phyloP scores from a whole-genome alignment of 2,797 vertebrate genomes.

The Siniperca scherzeri region DNA sequence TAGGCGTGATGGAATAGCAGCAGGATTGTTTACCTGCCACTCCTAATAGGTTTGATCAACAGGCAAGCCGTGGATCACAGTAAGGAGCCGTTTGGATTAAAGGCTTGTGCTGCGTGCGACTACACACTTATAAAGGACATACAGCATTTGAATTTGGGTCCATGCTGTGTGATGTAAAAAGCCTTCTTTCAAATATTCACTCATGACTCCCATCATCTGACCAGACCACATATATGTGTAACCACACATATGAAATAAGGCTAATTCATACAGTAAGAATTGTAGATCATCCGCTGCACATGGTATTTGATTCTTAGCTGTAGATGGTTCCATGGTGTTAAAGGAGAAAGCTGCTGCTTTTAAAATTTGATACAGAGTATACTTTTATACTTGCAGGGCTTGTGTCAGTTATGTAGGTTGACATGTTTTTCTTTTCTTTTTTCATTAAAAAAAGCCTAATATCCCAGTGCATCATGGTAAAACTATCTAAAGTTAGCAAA shows the following conservation, averaged over 20 bases:
- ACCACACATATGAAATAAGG: constrained; percentile 4
- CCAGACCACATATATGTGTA: constrained; percentile 11
- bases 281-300: background rate
- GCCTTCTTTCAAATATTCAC: constrained; percentile 34
- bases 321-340: background rate
- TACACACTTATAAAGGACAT: constrained; percentile 40
- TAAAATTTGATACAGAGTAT: background rate
- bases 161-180: constrained; percentile 37
- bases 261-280: background rate
- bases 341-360: background rate
- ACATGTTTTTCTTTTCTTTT: background rate
- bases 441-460: background rate
- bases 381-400: background rate
- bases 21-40: constrained; percentile 51
- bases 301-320: background rate
- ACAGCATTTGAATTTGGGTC: constrained; percentile 31
- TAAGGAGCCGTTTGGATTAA: constrained; percentile 60
- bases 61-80: constrained; percentile 48
- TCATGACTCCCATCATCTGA: constrained; percentile 38
- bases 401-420: background rate
- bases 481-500: background rate
- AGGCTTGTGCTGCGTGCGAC: constrained; percentile 45
- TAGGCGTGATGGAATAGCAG: constrained; percentile 26
- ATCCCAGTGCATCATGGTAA: background rate
- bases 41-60: constrained; percentile 62